Evolutionary conservation across 2,113 vertebrate genomes (phyloP), one percentile per base, ranked within the genome.

Genomic region (Dipodomys spectabilis): DNA sequence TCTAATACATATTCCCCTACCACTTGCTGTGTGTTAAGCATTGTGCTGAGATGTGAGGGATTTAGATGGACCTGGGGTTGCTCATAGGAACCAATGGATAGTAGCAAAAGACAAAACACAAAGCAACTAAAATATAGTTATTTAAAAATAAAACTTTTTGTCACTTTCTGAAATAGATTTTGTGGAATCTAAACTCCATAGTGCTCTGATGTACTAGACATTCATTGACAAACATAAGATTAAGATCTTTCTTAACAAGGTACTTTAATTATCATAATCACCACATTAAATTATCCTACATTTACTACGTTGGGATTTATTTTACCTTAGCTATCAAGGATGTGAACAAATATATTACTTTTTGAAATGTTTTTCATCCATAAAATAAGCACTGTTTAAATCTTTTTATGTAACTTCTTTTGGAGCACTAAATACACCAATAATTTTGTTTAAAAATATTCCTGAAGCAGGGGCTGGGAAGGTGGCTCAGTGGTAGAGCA

Each of bases 141-240:
- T 45, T 86, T 80, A 83, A 86, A 95, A 91, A 86, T 80, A 75
- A 92, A 83, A 49, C 10, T 69, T 28, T 28, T 28, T 64, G 60
- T 74, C 7, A 10, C 3, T 49, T 2, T 88, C 94, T 88, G 68
- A 84, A 94, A 65, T 72, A 60, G 68, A 90, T 32, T 71, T 75
- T 69, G 69, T 74, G 18, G 60, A 88, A 82, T 75, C 30, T 74
- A 89, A 81, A 73, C 93, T 87, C 6, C n/a, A 67, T 49, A 67
- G 19, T 67, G 18, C 88, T 68, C 81, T 85, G 67, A 73, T 69
- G 11, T 3, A 30, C 18, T 23, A 77, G 72, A 81, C 44, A 69
- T 30, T 4, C 57, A 87, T 73, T 83, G 60, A 87, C 62, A 92
- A 92, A 88, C 53, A 85, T 12, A 86, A 20, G 2, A 82, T 79